Evolutionary conservation across 2,113 vertebrate species (phyloP).

Genomic region (Mormoops blainvillei): DNA sequence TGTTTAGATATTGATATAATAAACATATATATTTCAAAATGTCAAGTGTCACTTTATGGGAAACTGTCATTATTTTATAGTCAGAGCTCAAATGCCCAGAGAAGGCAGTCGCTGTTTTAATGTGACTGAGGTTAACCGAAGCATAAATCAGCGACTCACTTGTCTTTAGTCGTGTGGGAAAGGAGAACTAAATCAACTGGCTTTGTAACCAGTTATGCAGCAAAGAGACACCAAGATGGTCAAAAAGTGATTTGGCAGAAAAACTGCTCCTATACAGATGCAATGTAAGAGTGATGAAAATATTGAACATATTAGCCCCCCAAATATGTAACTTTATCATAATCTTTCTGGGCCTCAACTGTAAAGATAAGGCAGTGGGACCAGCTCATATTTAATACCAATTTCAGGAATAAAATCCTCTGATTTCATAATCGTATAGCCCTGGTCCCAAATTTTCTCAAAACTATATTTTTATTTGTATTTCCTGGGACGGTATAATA

Average conservation of each 20-base stretch:
- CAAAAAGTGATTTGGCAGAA: background rate
- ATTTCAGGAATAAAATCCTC: background rate
- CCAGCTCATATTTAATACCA: background rate
- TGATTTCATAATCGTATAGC: background rate
- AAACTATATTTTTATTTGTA: background rate
- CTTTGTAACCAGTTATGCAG: background rate
- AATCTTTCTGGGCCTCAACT: background rate
- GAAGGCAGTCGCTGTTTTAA: background rate
- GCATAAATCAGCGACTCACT: background rate
- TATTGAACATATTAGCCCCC: background rate
- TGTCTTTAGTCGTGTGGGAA: background rate
- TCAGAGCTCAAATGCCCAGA: background rate
- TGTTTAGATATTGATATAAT: background rate
- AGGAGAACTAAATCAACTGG: background rate
- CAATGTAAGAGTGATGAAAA: background rate
- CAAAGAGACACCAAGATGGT: background rate
- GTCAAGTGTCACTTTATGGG: background rate
- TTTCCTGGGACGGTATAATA: background rate
- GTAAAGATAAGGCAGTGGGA: background rate
- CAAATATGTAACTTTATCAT: background rate
- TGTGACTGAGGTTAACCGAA: conserved; percentile 1
- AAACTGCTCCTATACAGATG: background rate
- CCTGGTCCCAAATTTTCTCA: background rate
- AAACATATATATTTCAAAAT: background rate
- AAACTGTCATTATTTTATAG: background rate